These are phyloP conservation scores for Rachycentron canadum DNA, from an alignment of 2,797 vertebrate genomes.

Conservation along the genomic window DNA sequence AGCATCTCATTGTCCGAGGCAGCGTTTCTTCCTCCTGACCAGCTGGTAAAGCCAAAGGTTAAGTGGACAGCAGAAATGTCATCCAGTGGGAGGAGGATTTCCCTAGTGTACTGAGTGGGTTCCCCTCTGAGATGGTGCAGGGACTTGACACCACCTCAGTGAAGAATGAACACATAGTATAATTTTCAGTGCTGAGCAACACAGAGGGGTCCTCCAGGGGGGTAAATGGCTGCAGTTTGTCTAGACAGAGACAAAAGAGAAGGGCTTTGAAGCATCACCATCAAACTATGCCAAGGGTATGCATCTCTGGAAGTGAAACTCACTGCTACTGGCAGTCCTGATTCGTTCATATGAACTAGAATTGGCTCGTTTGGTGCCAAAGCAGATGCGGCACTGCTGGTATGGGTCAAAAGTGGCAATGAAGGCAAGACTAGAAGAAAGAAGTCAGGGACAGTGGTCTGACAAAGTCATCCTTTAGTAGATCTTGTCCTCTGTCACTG, in stretches of 20 bases:
- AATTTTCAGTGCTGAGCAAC: slow-evolving; percentile 23
- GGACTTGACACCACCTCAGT: slow-evolving; percentile 7
- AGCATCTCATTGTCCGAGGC: not conserved
- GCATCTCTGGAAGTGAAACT: slow-evolving; percentile 12
- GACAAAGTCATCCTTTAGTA: not conserved
- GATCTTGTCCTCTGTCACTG: not conserved
- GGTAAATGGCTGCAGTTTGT: slow-evolving; percentile 22
- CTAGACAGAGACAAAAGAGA: slow-evolving; percentile 13
- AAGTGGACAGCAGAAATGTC: not conserved
- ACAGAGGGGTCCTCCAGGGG: slow-evolving; percentile 7
- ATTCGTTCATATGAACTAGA: slow-evolving; percentile 28
- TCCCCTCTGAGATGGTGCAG: not conserved
- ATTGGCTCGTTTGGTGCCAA: not conserved
- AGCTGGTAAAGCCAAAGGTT: not conserved
- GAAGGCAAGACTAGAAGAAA: slow-evolving; percentile 2
- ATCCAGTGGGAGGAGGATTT: not conserved
- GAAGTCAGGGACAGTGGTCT: not conserved
- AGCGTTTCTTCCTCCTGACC: not conserved
- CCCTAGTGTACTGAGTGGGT: not conserved
- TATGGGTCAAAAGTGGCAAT: not conserved
- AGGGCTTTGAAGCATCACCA: slow-evolving; percentile 15
- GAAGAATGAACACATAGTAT: slow-evolving; percentile 12
- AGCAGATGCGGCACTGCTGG: slow-evolving; percentile 25
- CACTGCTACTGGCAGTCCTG: slow-evolving; percentile 22
- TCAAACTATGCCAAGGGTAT: not conserved